Evolutionary conservation across 2,113 vertebrate species (phyloP), one percentile per base, ranked within the genome.

Genomic region (Pipra filicauda): DNA sequence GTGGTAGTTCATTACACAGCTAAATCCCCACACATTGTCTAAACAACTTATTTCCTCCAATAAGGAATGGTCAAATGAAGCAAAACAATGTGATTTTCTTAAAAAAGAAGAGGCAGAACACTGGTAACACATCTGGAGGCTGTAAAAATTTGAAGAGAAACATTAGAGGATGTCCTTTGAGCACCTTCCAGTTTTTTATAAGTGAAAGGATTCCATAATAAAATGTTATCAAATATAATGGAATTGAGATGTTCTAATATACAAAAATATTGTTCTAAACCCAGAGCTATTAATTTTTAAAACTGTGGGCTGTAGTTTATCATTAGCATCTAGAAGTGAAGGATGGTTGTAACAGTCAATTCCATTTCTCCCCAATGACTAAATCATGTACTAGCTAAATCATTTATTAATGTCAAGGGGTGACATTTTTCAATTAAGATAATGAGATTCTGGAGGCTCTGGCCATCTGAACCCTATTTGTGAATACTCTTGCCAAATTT

Each of bases 381-480:
- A 8, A 23, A 80, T 59, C 28, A 67, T 30, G n/a, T 72, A 67
- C 80, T 57, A 70, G 54, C 83, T 93, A 80, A 67, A 91, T 81
- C 46, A 94, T 77, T 89, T 80, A 78, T 87, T 91, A 41, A 35
- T 94, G 76, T 84, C 57, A 95, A 87, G 81, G 37, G 61, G 35
- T 91, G 77, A 72, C 70, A 85, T 86, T 97, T 93, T 75, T 94
- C 88, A 93, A 79, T 89, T 91, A 96, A 73, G 54, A 85, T 85
- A 97, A 96, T 91, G 82, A 96, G 88, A 96, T 94, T 93, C 83
- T 91, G 73, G 79, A 78, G 28, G 49, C 49, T 73, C 58, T 74
- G 92, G 69, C 73, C 95, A 94, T 88, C 80, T 85, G 82, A 96
- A 92, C 77, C 69, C 65, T 61, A 28, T 81, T 78, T 78, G 19